A percentile compares a stretch with the other conserved stretches of the same genome.
Conservation (phyloP, 2,113 vertebrate genomes). For the Rhea americana region DNA sequence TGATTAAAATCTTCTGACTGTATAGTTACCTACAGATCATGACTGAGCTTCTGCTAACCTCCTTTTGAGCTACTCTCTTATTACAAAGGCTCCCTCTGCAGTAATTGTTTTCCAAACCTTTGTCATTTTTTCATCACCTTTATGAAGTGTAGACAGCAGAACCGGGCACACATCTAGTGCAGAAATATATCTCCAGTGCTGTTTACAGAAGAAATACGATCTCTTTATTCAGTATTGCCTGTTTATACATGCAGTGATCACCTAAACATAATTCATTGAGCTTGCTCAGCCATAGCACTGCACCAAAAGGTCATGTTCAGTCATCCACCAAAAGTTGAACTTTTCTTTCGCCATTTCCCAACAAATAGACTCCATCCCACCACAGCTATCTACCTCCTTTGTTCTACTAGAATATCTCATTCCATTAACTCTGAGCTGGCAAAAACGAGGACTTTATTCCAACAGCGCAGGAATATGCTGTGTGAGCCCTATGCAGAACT, state of each 20-base stretch:
- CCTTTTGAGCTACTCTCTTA: neutral
- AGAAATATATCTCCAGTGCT: neutral
- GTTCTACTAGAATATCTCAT: neutral
- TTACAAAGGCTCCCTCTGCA: neutral
- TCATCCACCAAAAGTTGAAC: neutral
- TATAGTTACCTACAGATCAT: neutral
- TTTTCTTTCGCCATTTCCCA: neutral
- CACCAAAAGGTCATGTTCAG: constrained; percentile 6
- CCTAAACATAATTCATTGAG: constrained; percentile 40
- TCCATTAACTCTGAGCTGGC: neutral
- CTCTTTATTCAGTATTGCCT: constrained; percentile 17
- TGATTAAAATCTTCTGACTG: neutral
- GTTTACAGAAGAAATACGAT: constrained; percentile 33
- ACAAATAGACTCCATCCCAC: neutral
- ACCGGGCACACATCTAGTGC: neutral
- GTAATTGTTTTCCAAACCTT: constrained; percentile 10
- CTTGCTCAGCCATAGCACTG: constrained; percentile 33
- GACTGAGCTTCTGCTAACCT: neutral
- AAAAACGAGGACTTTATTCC: neutral
- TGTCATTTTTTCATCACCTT: constrained; percentile 41
- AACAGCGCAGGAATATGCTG: neutral
- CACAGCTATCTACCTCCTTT: neutral
- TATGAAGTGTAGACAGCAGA: constrained; percentile 43
- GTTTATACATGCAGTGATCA: neutral
- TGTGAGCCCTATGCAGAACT: neutral